Percentiles rank a stretch among this genome's conserved stretches.
These are phyloP conservation scores for Hydropsyche betteni DNA, from an alignment of 2,888 invertebrate genomes.

Conservation along the genomic window DNA sequence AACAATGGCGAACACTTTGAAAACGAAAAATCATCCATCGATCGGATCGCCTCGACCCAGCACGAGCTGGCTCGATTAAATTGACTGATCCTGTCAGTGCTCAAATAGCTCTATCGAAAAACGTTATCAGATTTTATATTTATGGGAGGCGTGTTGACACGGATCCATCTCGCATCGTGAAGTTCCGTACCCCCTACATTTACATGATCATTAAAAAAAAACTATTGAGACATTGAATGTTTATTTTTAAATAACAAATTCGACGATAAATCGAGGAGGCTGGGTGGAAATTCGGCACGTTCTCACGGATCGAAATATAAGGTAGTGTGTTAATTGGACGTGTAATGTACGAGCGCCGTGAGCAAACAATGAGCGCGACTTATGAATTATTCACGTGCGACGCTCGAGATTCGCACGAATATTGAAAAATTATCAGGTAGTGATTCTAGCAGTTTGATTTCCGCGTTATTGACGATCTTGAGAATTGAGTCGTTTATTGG, in stretches of 20 bases:
- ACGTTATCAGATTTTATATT: slow-evolving; percentile 3
- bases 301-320: slow-evolving; percentile 32
- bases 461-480: no score
- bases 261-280: no score
- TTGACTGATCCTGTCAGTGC: background rate
- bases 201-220: no score
- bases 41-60: no score
- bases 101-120: slow-evolving; percentile 1
- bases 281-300: slow-evolving; percentile 11
- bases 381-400: slow-evolving; percentile 27
- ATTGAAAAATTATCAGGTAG: slow-evolving; percentile 3
- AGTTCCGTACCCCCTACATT: no score
- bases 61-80: background rate
- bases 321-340: slow-evolving; percentile 20
- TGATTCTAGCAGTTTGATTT: background rate
- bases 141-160: slow-evolving; percentile 6
- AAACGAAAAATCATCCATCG: no score
- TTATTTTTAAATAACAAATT: no score
- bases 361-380: slow-evolving; percentile 12
- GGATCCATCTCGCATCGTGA: background rate
- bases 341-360: slow-evolving; percentile 6
- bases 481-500: no score
- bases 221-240: no score
- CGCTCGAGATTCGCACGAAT: background rate
- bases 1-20: no score